Evolutionary conservation across 2,113 vertebrate species (phyloP).

Genomic region (Diadophis punctatus): DNA sequence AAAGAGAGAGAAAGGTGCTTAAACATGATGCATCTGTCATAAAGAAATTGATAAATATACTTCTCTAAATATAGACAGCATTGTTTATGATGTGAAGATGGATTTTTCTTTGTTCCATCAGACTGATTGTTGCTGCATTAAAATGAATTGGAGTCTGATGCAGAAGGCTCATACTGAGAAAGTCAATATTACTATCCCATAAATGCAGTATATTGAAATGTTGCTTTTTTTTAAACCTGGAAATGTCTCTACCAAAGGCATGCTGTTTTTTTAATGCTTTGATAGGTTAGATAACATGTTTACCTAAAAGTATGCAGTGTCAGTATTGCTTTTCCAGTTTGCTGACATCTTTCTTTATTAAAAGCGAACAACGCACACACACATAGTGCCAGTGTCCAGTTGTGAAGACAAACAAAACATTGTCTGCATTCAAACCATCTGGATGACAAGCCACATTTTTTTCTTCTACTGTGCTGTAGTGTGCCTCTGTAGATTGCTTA

Average conservation of each 20-base stretch:
- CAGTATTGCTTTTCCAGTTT: slow-evolving; percentile 15
- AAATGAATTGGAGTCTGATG: slow-evolving; percentile 9
- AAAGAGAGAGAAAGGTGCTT: not conserved
- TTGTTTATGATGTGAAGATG: not conserved
- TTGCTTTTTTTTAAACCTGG: not conserved
- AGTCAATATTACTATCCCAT: not conserved
- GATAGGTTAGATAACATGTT: slow-evolving; percentile 1
- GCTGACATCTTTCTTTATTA: slow-evolving; percentile 12
- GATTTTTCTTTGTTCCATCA: not conserved
- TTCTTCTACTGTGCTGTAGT: not conserved
- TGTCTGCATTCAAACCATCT: slow-evolving; percentile 1
- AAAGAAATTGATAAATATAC: not conserved
- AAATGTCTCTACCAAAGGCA: not conserved
- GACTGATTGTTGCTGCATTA: not conserved
- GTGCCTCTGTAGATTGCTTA: not conserved
- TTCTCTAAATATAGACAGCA: rapidly evolving
- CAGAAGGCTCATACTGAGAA: not conserved
- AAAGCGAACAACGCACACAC: not conserved
- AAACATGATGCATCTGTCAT: slow-evolving; percentile 6
- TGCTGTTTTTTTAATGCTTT: not conserved
- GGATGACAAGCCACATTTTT: slow-evolving; percentile 8
- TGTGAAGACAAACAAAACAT: slow-evolving; percentile 1
- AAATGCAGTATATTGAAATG: slow-evolving; percentile 7
- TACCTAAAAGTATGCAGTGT: not conserved
- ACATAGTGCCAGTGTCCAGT: not conserved